phyloP scores from a whole-genome alignment of 2,113 vertebrate species.

The Nannospalax galili region DNA sequence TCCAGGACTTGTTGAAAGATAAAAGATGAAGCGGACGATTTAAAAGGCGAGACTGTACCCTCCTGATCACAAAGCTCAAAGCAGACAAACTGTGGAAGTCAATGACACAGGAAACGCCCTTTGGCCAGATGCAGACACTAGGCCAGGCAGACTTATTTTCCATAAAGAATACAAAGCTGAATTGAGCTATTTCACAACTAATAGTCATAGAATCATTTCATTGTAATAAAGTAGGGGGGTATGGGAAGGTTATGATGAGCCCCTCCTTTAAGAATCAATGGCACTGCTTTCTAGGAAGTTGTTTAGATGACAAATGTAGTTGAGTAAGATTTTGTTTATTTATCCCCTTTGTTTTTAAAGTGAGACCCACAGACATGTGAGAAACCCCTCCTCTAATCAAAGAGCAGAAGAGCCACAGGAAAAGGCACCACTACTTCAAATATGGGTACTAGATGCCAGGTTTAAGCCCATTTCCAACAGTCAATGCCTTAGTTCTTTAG shows the following conservation, averaged over 20 bases:
- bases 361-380: slow-evolving; percentile 23
- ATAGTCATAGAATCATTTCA: slow-evolving; percentile 76
- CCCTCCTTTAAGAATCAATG: slow-evolving; percentile 62
- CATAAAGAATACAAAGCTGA: slow-evolving; percentile 66
- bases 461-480: neutral
- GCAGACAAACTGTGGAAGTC: slow-evolving; percentile 67
- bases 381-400: slow-evolving; percentile 37
- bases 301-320: slow-evolving; percentile 63
- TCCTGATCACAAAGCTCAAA: slow-evolving; percentile 65
- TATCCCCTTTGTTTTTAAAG: slow-evolving; percentile 42
- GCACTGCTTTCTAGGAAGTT: slow-evolving; percentile 68
- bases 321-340: slow-evolving; percentile 59
- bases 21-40: slow-evolving; percentile 73
- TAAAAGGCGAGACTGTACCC: slow-evolving; percentile 66
- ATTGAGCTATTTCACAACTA: slow-evolving; percentile 75
- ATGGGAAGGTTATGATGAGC: slow-evolving; percentile 30
- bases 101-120: slow-evolving; percentile 73
- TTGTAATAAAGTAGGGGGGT: slow-evolving; percentile 61
- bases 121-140: slow-evolving; percentile 68
- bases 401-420: slow-evolving; percentile 18
- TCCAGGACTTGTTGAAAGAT: slow-evolving; percentile 76
- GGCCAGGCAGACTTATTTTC: slow-evolving; percentile 64
- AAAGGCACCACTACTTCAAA: neutral
- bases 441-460: neutral
- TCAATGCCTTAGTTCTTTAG: slow-evolving; percentile 46